Percentiles rank a stretch among this genome's conserved stretches.
phyloP scores from a whole-genome alignment of 1,140 invertebrate species.

The Diorhabda sublineata region DNA sequence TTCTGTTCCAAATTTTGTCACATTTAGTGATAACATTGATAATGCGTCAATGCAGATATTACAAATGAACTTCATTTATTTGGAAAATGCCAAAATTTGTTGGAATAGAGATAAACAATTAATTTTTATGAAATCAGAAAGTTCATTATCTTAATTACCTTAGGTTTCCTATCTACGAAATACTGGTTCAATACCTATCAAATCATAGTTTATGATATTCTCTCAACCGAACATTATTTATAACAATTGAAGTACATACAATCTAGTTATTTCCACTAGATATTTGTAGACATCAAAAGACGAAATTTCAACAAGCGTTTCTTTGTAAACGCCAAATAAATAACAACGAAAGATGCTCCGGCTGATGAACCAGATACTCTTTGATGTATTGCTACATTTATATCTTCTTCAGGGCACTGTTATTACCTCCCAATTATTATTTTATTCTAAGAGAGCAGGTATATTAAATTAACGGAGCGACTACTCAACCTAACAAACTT shows the following conservation, averaged over 20 bases:
- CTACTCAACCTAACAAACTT: neutral
- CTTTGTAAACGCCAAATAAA: neutral
- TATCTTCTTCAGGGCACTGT: slow-evolving; percentile 6
- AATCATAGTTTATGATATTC: no score
- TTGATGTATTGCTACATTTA: slow-evolving; percentile 19
- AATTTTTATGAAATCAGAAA: no score
- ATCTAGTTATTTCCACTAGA: neutral
- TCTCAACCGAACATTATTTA: no score
- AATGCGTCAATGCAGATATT: no score
- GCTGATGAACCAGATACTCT: slow-evolving; percentile 13
- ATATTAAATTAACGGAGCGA: neutral
- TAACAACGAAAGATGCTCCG: neutral
- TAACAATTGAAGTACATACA: neutral
- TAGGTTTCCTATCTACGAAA: no score
- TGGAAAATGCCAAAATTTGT: no score
- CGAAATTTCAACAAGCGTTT: neutral
- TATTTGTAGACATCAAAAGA: neutral
- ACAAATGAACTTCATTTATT: no score
- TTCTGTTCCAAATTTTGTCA: no score
- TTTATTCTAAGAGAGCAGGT: slow-evolving; percentile 6
- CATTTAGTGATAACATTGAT: no score
- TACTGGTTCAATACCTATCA: no score
- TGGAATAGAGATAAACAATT: no score
- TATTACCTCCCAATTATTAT: slow-evolving; percentile 12
- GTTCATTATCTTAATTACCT: no score